Evolutionary conservation across 2,113 vertebrate species (phyloP).

Genomic region (Myotis lucifugus): DNA sequence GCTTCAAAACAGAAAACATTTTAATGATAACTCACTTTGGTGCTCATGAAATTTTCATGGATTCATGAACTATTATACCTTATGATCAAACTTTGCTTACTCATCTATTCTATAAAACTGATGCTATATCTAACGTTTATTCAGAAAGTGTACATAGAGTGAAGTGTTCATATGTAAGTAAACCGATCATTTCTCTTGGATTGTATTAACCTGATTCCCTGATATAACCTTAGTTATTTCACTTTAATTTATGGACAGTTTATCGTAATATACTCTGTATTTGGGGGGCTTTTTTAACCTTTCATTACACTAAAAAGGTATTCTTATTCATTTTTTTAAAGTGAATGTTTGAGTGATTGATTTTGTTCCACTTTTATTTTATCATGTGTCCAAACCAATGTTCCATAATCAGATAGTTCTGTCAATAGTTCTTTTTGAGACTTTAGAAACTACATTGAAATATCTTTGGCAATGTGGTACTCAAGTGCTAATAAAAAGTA

Average conservation of each 20-base stretch:
- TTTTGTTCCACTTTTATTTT: background rate
- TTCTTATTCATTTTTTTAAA: background rate
- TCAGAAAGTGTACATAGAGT: background rate
- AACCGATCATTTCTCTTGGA: background rate
- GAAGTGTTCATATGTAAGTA: background rate
- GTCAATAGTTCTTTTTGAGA: background rate
- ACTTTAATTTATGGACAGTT: background rate
- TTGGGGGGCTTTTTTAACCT: background rate
- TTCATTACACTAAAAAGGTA: background rate
- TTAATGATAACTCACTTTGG: constrained; percentile 40
- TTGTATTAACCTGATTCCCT: background rate
- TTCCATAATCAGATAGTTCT: background rate
- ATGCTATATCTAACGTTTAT: background rate
- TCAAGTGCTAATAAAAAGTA: background rate
- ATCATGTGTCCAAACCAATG: background rate
- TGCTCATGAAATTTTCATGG: constrained; percentile 46
- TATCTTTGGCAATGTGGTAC: background rate
- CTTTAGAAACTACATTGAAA: background rate
- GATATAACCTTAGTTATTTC: background rate
- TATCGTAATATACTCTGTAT: background rate
- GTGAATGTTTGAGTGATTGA: background rate
- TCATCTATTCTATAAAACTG: constrained; percentile 5
- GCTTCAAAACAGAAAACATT: constrained; percentile 34
- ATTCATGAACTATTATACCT: constrained; percentile 20
- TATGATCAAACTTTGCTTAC: background rate